phyloP scores from a whole-genome alignment of 2,113 vertebrate species.

The Apteryx mantelli region DNA sequence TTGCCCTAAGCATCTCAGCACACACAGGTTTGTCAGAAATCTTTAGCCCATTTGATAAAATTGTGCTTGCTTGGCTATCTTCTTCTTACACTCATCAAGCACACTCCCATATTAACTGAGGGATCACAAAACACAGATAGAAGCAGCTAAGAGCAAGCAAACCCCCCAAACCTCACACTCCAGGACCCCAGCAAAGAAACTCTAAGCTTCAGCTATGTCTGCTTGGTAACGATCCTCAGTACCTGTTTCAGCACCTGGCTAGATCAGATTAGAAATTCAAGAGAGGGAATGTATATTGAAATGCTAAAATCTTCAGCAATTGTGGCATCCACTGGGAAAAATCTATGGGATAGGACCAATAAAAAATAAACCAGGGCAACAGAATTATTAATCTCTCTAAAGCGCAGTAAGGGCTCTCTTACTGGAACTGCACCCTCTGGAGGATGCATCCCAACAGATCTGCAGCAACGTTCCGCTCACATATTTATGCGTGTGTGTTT shows the following conservation, averaged over 20 bases:
- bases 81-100: not conserved
- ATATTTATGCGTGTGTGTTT: conserved; percentile 51
- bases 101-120: not conserved
- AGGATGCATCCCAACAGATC: conserved; percentile 28
- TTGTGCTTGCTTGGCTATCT: not conserved
- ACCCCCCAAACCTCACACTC: not conserved
- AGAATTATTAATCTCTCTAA: conserved; percentile 28
- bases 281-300: not conserved
- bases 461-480: not conserved
- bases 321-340: not conserved
- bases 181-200: not conserved
- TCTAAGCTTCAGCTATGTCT: rapidly evolving
- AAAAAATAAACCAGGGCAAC: conserved; percentile 34
- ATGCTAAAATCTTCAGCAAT: conserved; percentile 16
- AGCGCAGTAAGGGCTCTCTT: not conserved
- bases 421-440: conserved; percentile 26
- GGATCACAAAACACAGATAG: not conserved
- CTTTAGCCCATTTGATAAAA: not conserved
- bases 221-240: not conserved
- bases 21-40: not conserved
- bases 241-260: not conserved
- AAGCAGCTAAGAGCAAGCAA: not conserved
- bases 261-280: not conserved
- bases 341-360: not conserved
- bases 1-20: not conserved